A percentile compares a stretch with the other conserved stretches of the same genome.
These are phyloP conservation scores for Drosophila athabasca DNA, from an alignment of 1,140 invertebrate genomes.

Conservation along the genomic window DNA sequence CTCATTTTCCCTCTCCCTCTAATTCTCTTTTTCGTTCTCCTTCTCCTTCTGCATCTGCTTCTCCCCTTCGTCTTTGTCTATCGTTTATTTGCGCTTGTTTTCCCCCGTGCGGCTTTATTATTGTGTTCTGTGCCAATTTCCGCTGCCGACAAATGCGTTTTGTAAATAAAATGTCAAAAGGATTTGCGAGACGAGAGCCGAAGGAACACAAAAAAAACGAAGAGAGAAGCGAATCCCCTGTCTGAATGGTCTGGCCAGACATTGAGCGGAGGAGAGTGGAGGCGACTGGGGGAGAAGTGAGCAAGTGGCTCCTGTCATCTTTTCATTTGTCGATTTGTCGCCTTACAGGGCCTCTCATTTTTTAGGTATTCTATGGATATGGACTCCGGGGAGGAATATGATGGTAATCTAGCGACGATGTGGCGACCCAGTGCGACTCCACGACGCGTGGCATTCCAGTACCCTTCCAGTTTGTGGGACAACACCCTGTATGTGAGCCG, in stretches of 20 bases:
- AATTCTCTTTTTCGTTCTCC: constrained; percentile 6
- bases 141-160: constrained; percentile 75
- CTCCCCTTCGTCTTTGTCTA: constrained; percentile 7
- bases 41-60: constrained; percentile 20
- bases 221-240: background rate
- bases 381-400: too few species aligned
- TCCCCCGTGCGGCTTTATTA: constrained; percentile 69
- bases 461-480: background rate
- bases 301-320: constrained; percentile 2
- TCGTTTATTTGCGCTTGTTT: constrained; percentile 51
- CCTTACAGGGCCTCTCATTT: constrained; percentile 8
- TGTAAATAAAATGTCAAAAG: constrained; percentile 79
- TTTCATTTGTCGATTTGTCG: constrained; percentile 28
- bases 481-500: constrained; percentile 21
- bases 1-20: background rate
- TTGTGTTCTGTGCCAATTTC: constrained; percentile 76
- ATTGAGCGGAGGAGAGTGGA: background rate
- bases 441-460: too few species aligned
- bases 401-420: too few species aligned
- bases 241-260: constrained; percentile 10
- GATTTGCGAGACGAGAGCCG: constrained; percentile 55
- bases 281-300: background rate
- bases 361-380: too few species aligned
- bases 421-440: too few species aligned
- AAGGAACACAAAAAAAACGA: constrained; percentile 21